A percentile compares a stretch with the other conserved stretches of the same genome.
Conservation (phyloP, 2,888 invertebrate genomes). For the Limnephilus marmoratus region DNA sequence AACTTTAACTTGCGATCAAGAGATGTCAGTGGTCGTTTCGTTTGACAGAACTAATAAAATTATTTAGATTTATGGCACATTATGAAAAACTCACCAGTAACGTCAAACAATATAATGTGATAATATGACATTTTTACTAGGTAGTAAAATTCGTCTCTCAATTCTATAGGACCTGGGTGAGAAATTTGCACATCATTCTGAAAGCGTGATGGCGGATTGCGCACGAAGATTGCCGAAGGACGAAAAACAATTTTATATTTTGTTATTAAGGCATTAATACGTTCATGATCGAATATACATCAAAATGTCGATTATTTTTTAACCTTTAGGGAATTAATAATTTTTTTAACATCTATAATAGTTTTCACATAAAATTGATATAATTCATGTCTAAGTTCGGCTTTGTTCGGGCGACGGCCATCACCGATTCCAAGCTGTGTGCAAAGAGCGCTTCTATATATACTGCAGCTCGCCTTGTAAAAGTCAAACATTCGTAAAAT, state of each 20-base stretch:
- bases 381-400: not conserved
- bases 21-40: not conserved
- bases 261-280: not conserved
- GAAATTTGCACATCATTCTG: constrained; percentile 4
- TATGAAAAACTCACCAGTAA: not conserved
- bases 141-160: not conserved
- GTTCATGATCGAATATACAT: not conserved
- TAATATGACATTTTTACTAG: constrained; percentile 8
- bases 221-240: not conserved
- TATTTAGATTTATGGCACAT: not conserved
- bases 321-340: not conserved
- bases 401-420: not conserved
- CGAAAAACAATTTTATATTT: not conserved
- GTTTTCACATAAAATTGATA: not conserved
- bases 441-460: constrained; percentile 15
- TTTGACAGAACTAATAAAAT: not conserved
- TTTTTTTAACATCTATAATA: not conserved
- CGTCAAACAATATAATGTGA: not conserved
- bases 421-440: not conserved
- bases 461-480: constrained; percentile 22
- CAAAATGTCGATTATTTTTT: not conserved
- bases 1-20: not conserved
- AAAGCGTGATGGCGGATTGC: not conserved
- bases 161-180: not conserved
- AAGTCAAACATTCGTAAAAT: constrained; percentile 28